Percentiles rank a stretch among this genome's conserved stretches.
These are phyloP conservation scores for Mesoclemmys tuberculata DNA, from an alignment of 2,113 vertebrate genomes.

Conservation along the genomic window DNA sequence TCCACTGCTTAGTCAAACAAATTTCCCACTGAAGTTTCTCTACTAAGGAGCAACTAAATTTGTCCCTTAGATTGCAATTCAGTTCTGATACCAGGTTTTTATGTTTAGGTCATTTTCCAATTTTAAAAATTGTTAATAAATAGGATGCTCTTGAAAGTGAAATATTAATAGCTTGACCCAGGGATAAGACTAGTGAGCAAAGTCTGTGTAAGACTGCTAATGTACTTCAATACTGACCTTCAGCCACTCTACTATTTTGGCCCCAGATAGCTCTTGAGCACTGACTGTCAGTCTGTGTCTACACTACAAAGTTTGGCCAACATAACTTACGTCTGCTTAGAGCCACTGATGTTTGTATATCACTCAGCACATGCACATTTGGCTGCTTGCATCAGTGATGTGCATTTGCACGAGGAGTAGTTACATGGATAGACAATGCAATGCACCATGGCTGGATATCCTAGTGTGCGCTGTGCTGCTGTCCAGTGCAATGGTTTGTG, in stretches of 20 bases:
- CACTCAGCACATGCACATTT: not conserved
- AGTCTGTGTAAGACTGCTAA: slow-evolving; percentile 15
- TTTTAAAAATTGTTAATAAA: not conserved
- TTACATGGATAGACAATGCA: not conserved
- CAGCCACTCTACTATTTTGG: slow-evolving; percentile 47
- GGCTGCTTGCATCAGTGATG: not conserved
- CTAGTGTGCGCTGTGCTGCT: not conserved
- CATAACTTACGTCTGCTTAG: not conserved
- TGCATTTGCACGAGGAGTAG: not conserved
- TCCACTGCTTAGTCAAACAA: slow-evolving; percentile 14
- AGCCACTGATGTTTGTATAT: not conserved
- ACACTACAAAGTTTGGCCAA: not conserved
- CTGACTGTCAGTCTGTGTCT: slow-evolving; percentile 10
- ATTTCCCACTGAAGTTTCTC: slow-evolving; percentile 35
- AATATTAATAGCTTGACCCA: slow-evolving; percentile 37
- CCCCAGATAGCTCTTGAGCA: slow-evolving; percentile 34
- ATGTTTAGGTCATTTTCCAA: not conserved
- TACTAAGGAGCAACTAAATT: not conserved
- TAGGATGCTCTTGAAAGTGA: slow-evolving; percentile 21
- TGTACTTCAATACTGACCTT: slow-evolving; percentile 56
- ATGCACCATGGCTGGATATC: not conserved
- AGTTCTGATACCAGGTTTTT: not conserved
- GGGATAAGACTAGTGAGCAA: not conserved
- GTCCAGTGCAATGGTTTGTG: not conserved
- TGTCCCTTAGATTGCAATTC: slow-evolving; percentile 38